Evolutionary conservation across 2,113 vertebrate genomes (phyloP).

Genomic region (Chloebia gouldiae): DNA sequence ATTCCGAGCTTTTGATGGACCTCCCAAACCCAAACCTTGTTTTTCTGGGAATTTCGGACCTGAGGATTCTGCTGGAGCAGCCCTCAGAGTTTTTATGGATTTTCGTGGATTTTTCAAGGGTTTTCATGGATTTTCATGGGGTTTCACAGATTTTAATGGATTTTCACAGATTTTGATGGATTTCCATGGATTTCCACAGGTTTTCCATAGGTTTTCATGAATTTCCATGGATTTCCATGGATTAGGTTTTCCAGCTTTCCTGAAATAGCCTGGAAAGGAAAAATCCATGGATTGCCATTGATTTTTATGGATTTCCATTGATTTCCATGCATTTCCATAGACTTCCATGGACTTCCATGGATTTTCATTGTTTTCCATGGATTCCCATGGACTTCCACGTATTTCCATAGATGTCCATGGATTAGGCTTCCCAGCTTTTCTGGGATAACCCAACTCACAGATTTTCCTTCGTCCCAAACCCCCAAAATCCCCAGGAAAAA

Average conservation of each 20-base stretch:
- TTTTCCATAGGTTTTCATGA: no score
- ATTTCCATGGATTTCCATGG: no score
- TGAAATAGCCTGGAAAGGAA: no score
- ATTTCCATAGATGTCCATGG: fast-evolving
- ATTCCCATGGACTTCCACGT: fast-evolving
- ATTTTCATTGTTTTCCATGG: fast-evolving
- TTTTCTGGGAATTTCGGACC: neutral
- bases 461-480: neutral
- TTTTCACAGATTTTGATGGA: no score
- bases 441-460: fast-evolving
- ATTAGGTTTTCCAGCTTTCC: no score
- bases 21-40: neutral
- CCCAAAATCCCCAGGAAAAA: neutral
- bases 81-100: neutral
- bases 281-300: fast-evolving
- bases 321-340: fast-evolving
- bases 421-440: fast-evolving
- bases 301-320: fast-evolving
- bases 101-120: no score
- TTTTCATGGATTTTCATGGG: no score
- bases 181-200: no score
- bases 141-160: no score
- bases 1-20: fast-evolving
- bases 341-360: fast-evolving
- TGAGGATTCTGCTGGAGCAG: neutral